A percentile compares a stretch with the other conserved stretches of the same genome.
phyloP scores from a whole-genome alignment of 2,797 vertebrate genomes.

The Psittacula echo region DNA sequence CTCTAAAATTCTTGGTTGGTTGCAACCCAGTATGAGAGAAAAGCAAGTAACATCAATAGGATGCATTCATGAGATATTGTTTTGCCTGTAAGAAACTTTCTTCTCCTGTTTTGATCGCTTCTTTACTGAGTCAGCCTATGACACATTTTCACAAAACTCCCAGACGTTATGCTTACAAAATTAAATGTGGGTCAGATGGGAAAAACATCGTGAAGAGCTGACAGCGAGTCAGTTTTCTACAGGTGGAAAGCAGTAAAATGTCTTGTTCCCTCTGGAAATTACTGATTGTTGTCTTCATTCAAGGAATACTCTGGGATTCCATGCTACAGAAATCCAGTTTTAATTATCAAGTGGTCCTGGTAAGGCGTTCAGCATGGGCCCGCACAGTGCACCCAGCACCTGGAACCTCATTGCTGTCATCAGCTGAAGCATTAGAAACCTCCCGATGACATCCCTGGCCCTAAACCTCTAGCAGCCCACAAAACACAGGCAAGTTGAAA shows the following conservation, averaged over 20 bases:
- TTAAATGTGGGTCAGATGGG: slow-evolving; percentile 39
- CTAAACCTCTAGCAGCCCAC: background rate
- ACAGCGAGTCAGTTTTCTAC: background rate
- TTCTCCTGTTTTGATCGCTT: slow-evolving; percentile 2
- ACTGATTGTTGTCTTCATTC: rapidly evolving
- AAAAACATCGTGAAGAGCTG: background rate
- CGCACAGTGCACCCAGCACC: background rate
- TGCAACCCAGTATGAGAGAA: background rate
- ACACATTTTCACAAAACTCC: slow-evolving; percentile 44
- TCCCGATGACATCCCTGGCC: background rate
- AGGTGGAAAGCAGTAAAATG: background rate
- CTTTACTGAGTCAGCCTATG: slow-evolving; percentile 35
- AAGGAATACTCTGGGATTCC: background rate
- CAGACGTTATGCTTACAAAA: slow-evolving; percentile 5
- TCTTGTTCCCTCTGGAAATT: background rate
- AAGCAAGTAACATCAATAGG: background rate
- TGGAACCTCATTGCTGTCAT: background rate
- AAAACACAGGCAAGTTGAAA: background rate
- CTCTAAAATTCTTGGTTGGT: background rate
- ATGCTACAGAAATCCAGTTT: background rate
- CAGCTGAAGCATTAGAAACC: background rate
- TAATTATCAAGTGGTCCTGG: background rate
- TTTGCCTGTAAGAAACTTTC: slow-evolving; percentile 4
- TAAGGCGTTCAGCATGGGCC: rapidly evolving
- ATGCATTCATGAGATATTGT: background rate